Evolutionary conservation across 2,113 vertebrate genomes (phyloP).

Genomic region (Geococcyx californianus): DNA sequence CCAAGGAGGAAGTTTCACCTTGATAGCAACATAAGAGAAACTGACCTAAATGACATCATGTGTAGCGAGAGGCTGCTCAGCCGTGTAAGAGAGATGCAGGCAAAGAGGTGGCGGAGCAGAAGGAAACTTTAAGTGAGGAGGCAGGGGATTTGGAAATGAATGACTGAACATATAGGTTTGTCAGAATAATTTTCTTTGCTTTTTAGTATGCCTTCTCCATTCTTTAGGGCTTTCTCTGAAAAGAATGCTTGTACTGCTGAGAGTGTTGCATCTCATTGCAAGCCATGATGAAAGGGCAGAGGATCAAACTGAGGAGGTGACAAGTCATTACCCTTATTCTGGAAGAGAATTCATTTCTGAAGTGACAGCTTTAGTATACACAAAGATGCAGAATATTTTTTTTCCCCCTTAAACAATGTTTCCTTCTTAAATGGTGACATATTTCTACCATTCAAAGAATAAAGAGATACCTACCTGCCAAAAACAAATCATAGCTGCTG

Average conservation of each 20-base stretch:
- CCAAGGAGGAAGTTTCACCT: not conserved
- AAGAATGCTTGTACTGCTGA: not conserved
- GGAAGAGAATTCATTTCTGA: not conserved
- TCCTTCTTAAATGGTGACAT: not conserved
- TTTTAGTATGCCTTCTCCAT: not conserved
- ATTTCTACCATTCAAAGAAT: slow-evolving; percentile 1
- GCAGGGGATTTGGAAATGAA: not conserved
- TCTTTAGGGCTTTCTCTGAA: not conserved
- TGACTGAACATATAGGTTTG: not conserved
- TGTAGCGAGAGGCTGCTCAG: not conserved
- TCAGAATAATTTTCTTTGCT: not conserved
- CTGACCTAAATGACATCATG: not conserved
- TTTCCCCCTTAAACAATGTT: not conserved
- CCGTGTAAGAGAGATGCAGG: not conserved
- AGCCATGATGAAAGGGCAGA: not conserved
- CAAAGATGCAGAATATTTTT: not conserved
- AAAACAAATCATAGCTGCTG: slow-evolving; percentile 50
- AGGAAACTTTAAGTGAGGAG: not conserved
- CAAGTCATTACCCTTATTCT: not conserved
- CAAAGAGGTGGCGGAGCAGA: not conserved
- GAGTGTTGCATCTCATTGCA: not conserved
- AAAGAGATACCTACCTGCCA: not conserved
- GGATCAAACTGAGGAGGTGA: not conserved
- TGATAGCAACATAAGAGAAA: not conserved
- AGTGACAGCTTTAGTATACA: not conserved